phyloP scores from a whole-genome alignment of 30 jellyfish, hydroid and myxozoan genomes.

The Hydra vulgaris region DNA sequence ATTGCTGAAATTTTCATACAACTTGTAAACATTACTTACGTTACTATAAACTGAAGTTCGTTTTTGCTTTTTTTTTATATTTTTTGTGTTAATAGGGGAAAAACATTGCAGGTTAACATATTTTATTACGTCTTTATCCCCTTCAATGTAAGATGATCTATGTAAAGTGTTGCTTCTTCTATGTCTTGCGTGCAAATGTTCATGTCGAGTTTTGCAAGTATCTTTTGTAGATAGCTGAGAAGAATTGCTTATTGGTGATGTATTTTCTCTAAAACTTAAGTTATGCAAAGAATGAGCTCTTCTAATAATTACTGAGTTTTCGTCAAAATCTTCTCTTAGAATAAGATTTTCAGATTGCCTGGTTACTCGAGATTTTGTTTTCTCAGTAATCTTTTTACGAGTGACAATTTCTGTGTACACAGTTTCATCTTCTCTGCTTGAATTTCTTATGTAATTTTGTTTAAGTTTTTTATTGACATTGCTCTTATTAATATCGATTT shows the following conservation, averaged over 20 bases:
- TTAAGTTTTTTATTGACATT: too few relatives aligned
- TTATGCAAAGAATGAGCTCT: conserved; percentile 6
- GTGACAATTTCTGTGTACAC: conserved; percentile 75
- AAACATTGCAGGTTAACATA: neutral
- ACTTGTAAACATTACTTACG: neutral
- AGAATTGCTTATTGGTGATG: too few relatives aligned
- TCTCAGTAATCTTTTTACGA: conserved; percentile 40
- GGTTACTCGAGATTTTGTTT: conserved; percentile 54
- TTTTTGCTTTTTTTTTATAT: neutral
- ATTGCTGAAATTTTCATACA: neutral
- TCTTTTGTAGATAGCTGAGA: neutral
- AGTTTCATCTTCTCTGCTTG: conserved; percentile 37
- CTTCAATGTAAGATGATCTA: neutral
- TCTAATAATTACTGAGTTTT: neutral
- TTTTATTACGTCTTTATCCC: neutral
- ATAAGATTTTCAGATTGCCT: conserved; percentile 86
- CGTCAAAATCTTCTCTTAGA: conserved; percentile 36
- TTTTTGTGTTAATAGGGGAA: neutral
- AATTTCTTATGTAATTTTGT: neutral
- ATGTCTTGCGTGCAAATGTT: neutral
- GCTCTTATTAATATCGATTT: too few relatives aligned
- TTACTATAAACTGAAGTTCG: neutral
- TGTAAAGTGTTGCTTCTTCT: neutral
- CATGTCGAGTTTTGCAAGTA: neutral
- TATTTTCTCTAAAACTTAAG: neutral